Evolutionary conservation across 2,888 invertebrate species (phyloP), one percentile per base, ranked within the genome.

Genomic region (Clitarchus hookeri): DNA sequence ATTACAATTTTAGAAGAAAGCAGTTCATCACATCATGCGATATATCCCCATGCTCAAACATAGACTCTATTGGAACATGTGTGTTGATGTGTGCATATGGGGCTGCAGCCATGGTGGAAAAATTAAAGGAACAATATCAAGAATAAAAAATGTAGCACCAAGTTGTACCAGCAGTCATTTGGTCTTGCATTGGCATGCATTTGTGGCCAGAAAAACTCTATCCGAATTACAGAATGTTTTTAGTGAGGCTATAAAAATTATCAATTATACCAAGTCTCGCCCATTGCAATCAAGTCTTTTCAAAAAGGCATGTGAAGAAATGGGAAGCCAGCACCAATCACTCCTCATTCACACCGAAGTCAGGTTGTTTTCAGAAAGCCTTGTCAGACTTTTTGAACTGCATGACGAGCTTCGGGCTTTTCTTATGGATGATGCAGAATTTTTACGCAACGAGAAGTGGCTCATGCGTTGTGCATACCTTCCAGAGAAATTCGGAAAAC

Each of bases 41-140:
- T n/a, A n/a, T n/a, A n/a, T n/a, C n/a, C n/a, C n/a, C 36, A 36
- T 36, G 36, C 36, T 36, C 36, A 36, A 1, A 36, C 36, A 36
- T 4, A 4, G 4, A 6, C n/a, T 79, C 23, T 0, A 79, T 79
- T 79, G 79, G 79, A 0, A 25, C 27, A 0, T n/a, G 26, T 84
- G 84, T 48, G n/a, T 84, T 84, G 53, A 65, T 53, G 65, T 84
- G 13, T 84, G 84, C 27, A 48, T 0, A 84, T 84, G 84, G 65
- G 23, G 53, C 53, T 53, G 53, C 12, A 19, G 53, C 53, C 53
- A 53, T 53, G 53, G 19, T 53, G 11, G 54, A 0, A 44, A 84
- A 48, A n/a, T 23, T 27, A 9, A 53, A 53, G 84, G n/a, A 48
- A 54, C 12, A 16, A n/a, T 79, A 79, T 79, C 12, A n/a, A 79